Evolutionary conservation across 2,113 vertebrate species (phyloP).

Genomic region (Isichthys henryi): DNA sequence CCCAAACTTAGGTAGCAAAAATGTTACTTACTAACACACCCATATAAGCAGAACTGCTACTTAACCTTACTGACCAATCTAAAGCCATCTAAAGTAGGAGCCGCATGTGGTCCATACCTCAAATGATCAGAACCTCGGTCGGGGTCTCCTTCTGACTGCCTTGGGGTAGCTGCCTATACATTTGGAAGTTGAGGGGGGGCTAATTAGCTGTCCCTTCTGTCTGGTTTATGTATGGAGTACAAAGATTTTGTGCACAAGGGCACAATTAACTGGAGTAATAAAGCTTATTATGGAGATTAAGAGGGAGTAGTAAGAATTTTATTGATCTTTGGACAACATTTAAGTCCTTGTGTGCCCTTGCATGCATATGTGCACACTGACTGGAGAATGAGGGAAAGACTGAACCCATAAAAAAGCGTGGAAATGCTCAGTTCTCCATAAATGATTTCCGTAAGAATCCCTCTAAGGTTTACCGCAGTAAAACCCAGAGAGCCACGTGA

Average conservation of each 20-base stretch:
- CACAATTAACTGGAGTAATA: conserved; percentile 1
- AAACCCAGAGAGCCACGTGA: background rate
- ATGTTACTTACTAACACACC: background rate
- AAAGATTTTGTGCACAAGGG: background rate
- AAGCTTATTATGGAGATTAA: conserved; percentile 15
- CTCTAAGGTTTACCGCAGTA: background rate
- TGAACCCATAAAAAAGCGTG: background rate
- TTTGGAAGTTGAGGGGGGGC: background rate
- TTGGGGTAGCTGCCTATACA: background rate
- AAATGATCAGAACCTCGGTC: background rate
- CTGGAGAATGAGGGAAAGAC: background rate
- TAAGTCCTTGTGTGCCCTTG: background rate
- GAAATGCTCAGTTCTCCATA: background rate
- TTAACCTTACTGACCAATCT: background rate
- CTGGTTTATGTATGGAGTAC: background rate
- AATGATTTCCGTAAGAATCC: background rate
- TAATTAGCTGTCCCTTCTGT: background rate
- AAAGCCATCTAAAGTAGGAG: background rate
- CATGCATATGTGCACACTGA: background rate
- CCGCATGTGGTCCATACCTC: background rate
- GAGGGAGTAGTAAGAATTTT: conserved; percentile 1
- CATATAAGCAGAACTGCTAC: background rate
- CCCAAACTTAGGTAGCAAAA: background rate
- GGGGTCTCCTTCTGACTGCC: background rate
- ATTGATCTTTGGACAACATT: conserved; percentile 15